These are phyloP conservation scores for Adela reaumurella DNA, from an alignment of 2,888 invertebrate genomes.

Conservation along the genomic window DNA sequence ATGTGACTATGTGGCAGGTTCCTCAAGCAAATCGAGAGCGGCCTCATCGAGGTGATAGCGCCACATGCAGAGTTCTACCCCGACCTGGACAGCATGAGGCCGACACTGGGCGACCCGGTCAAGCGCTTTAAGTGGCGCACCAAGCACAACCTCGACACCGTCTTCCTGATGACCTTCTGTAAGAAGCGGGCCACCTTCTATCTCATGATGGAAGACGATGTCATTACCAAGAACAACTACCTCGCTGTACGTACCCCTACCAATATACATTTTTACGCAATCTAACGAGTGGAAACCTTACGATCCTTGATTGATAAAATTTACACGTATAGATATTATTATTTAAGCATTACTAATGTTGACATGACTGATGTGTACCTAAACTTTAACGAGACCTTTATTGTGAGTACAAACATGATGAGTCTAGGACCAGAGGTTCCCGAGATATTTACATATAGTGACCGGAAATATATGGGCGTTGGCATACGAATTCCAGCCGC, in stretches of 20 bases:
- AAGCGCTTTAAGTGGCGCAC: conserved; percentile 89
- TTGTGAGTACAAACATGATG: too few species aligned
- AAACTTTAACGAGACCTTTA: too few species aligned
- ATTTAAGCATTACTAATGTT: too few species aligned
- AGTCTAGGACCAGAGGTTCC: too few species aligned
- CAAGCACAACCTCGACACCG: conserved; percentile 92
- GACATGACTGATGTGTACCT: too few species aligned
- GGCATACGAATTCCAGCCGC: neutral
- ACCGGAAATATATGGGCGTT: neutral
- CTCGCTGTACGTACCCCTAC: conserved; percentile 17
- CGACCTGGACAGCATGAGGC: conserved; percentile 69
- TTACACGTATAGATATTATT: too few species aligned
- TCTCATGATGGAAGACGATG: conserved; percentile 92
- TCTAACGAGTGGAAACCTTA: too few species aligned
- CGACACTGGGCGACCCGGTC: conserved; percentile 80
- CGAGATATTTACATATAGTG: too few species aligned
- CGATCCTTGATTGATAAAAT: too few species aligned
- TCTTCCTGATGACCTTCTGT: conserved; percentile 92
- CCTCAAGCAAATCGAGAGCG: conserved; percentile 67
- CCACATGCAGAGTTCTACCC: conserved; percentile 87
- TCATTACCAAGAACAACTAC: conserved; percentile 81
- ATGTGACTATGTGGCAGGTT: conserved; percentile 56
- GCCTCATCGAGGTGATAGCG: conserved; percentile 85
- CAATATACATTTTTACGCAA: too few species aligned
- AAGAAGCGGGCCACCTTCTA: conserved; percentile 85